Evolutionary conservation across 2,888 invertebrate genomes (phyloP).

Genomic region (Anaspis maculata): DNA sequence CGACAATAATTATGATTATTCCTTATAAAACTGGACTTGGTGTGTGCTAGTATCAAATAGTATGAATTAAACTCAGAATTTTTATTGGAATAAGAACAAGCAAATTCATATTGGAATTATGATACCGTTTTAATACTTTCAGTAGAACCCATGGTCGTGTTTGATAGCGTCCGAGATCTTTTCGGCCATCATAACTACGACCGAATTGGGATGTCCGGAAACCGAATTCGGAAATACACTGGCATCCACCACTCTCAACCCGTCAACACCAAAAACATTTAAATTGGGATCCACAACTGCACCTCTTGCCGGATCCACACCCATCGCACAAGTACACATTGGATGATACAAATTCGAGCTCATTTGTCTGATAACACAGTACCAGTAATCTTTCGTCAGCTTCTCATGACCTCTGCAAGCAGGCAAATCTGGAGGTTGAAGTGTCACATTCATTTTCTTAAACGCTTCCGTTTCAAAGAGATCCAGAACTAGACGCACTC

Average conservation of each 20-base stretch:
- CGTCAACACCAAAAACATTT: conserved; percentile 11
- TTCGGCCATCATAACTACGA: conserved; percentile 15
- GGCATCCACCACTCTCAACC: conserved; percentile 13
- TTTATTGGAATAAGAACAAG: no score
- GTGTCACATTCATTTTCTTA: conserved; percentile 44
- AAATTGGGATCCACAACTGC: conserved; percentile 9
- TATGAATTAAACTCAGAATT: no score
- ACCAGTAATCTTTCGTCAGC: conserved; percentile 40
- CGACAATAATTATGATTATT: no score
- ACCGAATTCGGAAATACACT: conserved; percentile 9
- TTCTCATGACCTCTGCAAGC: background rate
- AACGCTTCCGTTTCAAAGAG: conserved; percentile 52
- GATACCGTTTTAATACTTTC: background rate
- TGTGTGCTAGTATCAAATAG: no score
- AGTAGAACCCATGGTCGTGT: background rate
- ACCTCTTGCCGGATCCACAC: conserved; percentile 1
- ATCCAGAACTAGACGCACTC: conserved; percentile 48
- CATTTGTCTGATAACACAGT: conserved; percentile 41
- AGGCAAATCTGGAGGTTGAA: conserved; percentile 18
- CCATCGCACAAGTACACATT: conserved; percentile 11
- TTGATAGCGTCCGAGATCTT: conserved; percentile 15
- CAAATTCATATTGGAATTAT: no score
- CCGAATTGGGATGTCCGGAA: conserved; percentile 13
- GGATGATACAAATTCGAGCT: conserved; percentile 22
- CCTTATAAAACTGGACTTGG: no score